Percentiles rank a stretch among this genome's conserved stretches.
These are phyloP conservation scores for Aricia artaxerxes DNA, from an alignment of 2,888 invertebrate species.

Conservation along the genomic window DNA sequence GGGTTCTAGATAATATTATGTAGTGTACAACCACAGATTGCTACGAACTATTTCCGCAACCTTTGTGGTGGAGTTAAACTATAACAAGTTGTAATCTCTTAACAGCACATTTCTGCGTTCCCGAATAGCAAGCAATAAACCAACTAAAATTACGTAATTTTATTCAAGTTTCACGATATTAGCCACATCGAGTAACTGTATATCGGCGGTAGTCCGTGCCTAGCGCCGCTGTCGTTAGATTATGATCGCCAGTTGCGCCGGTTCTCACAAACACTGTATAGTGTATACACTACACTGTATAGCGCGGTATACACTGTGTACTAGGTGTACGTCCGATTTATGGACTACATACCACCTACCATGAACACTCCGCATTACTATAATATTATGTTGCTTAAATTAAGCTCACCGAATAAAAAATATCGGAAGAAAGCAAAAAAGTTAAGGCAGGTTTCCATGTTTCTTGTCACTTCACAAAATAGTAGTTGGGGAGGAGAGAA, in stretches of 20 bases:
- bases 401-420: too few species aligned
- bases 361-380: too few species aligned
- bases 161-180: neutral
- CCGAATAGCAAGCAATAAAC: neutral
- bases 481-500: too few species aligned
- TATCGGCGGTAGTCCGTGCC: slow-evolving; percentile 48
- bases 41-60: too few species aligned
- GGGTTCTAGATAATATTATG: neutral
- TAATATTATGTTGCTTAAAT: too few species aligned
- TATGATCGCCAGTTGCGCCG: slow-evolving; percentile 53
- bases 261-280: slow-evolving; percentile 47
- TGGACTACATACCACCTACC: slow-evolving; percentile 42
- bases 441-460: too few species aligned
- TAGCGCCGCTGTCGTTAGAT: slow-evolving; percentile 50
- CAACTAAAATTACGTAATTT: neutral
- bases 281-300: slow-evolving; percentile 32
- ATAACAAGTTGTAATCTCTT: too few species aligned
- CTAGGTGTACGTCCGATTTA: neutral
- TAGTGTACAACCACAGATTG: too few species aligned
- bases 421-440: too few species aligned
- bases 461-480: too few species aligned
- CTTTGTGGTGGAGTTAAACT: too few species aligned
- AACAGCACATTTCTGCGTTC: too few species aligned
- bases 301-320: neutral
- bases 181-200: slow-evolving; percentile 35